Conservation (phyloP, 1,140 invertebrate species). For the Globodera rostochiensis region DNA sequence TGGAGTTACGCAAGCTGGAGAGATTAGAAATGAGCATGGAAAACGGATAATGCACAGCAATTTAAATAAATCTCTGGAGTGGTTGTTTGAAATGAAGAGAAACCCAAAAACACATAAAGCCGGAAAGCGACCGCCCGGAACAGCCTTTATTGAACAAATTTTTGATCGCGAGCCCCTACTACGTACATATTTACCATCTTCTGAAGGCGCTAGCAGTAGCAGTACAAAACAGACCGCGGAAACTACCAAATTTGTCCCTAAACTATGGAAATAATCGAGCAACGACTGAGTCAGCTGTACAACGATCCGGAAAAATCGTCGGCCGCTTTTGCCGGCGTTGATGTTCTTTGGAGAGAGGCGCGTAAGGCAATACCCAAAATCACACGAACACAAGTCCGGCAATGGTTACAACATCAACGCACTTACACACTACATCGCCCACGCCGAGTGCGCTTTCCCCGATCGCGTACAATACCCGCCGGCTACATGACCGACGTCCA, state of each 20-base stretch:
- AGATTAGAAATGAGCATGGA: conserved; percentile 2
- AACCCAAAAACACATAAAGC: neutral
- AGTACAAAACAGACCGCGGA: neutral
- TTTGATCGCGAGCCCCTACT: neutral
- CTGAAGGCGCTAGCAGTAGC: neutral
- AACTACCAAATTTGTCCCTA: conserved; percentile 2
- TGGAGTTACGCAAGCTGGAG: neutral
- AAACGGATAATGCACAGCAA: neutral
- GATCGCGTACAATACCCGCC: conserved; percentile 30
- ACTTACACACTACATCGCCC: conserved; percentile 39
- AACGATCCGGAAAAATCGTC: conserved; percentile 10
- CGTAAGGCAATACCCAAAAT: conserved; percentile 1
- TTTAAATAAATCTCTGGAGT: neutral
- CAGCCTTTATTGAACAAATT: neutral
- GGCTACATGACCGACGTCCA: conserved; percentile 43
- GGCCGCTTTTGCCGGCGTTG: conserved; percentile 22
- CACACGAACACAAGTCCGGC: conserved; percentile 19
- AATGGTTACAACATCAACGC: conserved; percentile 24
- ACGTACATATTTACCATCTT: neutral
- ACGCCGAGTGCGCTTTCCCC: neutral
- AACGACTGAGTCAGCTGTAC: conserved; percentile 20
- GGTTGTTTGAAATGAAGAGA: neutral
- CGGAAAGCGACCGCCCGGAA: neutral
- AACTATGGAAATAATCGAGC: neutral
- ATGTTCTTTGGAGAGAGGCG: conserved; percentile 20